A percentile compares a stretch with the other conserved stretches of the same genome.
These are phyloP conservation scores for Odontothrips loti DNA, from an alignment of 2,888 invertebrate genomes.

Conservation along the genomic window DNA sequence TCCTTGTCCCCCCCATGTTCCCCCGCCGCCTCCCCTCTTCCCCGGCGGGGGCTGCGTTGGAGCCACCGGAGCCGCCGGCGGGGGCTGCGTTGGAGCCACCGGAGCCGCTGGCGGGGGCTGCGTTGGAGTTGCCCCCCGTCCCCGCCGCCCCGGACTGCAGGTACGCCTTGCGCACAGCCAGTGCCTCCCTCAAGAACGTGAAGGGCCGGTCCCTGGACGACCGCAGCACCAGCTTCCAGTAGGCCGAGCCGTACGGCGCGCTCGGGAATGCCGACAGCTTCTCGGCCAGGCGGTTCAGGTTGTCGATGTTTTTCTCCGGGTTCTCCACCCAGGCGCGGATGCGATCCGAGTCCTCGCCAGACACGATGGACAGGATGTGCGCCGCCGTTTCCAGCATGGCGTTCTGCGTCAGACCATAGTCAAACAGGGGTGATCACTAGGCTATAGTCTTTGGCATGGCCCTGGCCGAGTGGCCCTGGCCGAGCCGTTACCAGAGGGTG, in stretches of 20 bases:
- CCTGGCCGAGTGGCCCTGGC: no score
- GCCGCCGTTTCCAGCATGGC: slow-evolving; percentile 11
- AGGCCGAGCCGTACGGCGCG: not conserved
- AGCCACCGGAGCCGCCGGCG: not conserved
- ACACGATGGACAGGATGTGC: slow-evolving; percentile 10
- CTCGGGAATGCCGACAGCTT: not conserved
- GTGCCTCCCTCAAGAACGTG: slow-evolving; percentile 1
- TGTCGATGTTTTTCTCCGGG: not conserved
- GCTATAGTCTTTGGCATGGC: no score
- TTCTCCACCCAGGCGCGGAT: slow-evolving; percentile 19
- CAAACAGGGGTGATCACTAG: no score
- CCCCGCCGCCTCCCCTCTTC: no score
- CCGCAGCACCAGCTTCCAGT: slow-evolving; percentile 1
- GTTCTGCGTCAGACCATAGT: not conserved
- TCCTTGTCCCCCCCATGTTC: no score
- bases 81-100: not conserved
- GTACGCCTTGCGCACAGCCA: not conserved
- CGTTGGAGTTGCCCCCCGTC: no score
- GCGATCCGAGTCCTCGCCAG: slow-evolving; percentile 7
- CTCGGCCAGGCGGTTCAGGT: not conserved
- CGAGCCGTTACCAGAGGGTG: no score
- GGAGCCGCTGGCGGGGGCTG: not conserved
- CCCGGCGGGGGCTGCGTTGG: not conserved
- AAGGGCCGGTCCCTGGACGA: slow-evolving; percentile 10
- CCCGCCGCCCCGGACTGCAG: not conserved